Percentiles rank a stretch among this genome's conserved stretches.
These are phyloP conservation scores for Vireo griseus DNA, from an alignment of 2,797 vertebrate species.

Conservation along the genomic window DNA sequence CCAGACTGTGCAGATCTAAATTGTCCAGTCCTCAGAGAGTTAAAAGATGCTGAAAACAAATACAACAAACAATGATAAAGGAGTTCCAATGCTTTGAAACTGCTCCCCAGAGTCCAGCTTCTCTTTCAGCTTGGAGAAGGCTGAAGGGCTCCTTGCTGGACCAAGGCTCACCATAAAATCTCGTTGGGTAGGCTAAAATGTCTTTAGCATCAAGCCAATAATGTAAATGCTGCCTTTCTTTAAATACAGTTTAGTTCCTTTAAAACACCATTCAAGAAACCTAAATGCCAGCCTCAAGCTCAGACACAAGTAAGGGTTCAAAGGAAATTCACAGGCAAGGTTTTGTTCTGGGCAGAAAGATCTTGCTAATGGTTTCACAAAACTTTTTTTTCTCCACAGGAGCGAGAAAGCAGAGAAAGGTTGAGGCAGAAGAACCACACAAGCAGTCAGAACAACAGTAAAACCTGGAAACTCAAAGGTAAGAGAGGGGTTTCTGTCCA, in stretches of 20 bases:
- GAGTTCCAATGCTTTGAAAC: not conserved
- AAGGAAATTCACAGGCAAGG: not conserved
- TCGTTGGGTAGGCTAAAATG: not conserved
- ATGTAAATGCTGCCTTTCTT: slow-evolving; percentile 17
- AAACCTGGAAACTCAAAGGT: not conserved
- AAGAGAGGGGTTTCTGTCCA: not conserved
- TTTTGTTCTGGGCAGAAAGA: not conserved
- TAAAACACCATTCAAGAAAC: slow-evolving; percentile 12
- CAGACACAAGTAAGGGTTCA: not conserved
- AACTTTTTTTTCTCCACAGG: not conserved
- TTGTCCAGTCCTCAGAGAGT: not conserved
- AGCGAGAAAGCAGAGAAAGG: not conserved
- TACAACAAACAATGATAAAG: not conserved
- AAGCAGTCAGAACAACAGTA: not conserved
- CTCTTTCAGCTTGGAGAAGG: not conserved
- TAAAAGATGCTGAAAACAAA: not conserved
- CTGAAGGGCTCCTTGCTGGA: not conserved
- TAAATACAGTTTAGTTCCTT: slow-evolving; percentile 40
- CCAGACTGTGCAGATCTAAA: not conserved
- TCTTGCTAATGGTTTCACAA: not conserved
- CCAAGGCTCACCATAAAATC: not conserved
- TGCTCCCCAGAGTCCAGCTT: not conserved
- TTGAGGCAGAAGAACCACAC: not conserved
- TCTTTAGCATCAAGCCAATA: not conserved
- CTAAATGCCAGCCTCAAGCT: slow-evolving; percentile 26